Conservation (phyloP, 2,797 vertebrate genomes). For the Gymnothorax javanicus region DNA sequence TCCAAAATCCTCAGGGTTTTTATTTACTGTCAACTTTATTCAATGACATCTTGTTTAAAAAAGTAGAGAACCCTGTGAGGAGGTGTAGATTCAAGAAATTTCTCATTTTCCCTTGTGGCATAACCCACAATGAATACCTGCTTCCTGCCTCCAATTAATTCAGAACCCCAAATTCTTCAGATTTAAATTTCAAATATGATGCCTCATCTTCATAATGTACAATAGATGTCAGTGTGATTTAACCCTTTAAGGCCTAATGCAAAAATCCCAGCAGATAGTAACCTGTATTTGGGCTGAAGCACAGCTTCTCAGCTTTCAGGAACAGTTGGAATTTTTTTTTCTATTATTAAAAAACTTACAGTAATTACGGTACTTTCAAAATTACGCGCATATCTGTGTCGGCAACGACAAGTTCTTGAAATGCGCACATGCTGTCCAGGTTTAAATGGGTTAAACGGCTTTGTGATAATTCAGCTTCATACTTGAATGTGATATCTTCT, state of each 20-base stretch:
- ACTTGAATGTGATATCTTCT: neutral
- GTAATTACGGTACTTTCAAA: too few relatives aligned
- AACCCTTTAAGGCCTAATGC: too few relatives aligned
- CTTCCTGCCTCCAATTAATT: constrained; percentile 22
- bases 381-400: too few relatives aligned
- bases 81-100: neutral
- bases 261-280: too few relatives aligned
- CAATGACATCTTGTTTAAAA: constrained; percentile 8
- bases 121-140: neutral
- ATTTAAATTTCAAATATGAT: constrained; percentile 19
- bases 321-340: too few relatives aligned
- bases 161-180: neutral
- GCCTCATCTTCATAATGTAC: constrained; percentile 1
- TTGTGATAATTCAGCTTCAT: neutral
- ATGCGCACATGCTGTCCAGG: too few relatives aligned
- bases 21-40: neutral
- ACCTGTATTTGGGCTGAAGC: too few relatives aligned
- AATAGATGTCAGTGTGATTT: constrained; percentile 18
- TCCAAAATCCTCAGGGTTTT: neutral
- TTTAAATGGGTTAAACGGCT: constrained; percentile 25
- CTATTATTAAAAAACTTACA: too few relatives aligned
- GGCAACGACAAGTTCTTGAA: too few relatives aligned
- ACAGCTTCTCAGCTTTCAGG: too few relatives aligned
- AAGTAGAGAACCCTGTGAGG: neutral
- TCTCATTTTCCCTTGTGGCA: neutral